These are phyloP conservation scores for Zosterops hypoxanthus DNA, from an alignment of 2,113 vertebrate species.

Conservation along the genomic window DNA sequence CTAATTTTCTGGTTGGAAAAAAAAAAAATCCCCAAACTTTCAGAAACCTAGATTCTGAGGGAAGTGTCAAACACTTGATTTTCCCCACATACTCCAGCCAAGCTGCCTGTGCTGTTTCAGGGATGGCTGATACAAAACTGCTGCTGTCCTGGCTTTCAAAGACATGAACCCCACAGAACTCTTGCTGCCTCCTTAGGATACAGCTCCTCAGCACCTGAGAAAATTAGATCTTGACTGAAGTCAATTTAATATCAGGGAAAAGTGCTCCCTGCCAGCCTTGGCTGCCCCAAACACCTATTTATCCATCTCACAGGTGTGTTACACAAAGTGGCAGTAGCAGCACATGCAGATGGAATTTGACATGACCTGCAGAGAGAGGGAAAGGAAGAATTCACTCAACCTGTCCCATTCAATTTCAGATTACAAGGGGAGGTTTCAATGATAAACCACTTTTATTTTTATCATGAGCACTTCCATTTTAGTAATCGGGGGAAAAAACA, in stretches of 20 bases:
- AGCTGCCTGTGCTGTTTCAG: neutral
- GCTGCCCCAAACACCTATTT: neutral
- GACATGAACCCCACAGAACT: neutral
- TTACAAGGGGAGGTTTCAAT: neutral
- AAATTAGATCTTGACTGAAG: neutral
- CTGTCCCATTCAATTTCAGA: neutral
- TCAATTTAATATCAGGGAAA: neutral
- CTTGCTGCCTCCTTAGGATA: neutral
- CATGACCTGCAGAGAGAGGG: neutral
- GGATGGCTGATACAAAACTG: neutral
- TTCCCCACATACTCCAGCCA: neutral
- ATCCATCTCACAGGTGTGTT: neutral
- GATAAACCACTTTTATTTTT: neutral
- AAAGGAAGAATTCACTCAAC: neutral
- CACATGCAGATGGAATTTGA: slow-evolving; percentile 1
- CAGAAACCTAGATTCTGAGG: neutral
- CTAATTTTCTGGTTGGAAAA: neutral
- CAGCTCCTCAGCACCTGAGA: neutral
- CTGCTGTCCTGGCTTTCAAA: neutral
- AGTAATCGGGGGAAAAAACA: neutral
- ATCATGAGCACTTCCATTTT: neutral
- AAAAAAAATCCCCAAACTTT: neutral
- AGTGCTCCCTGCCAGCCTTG: neutral
- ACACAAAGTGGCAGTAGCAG: neutral
- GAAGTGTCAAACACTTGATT: neutral